A percentile compares a stretch with the other conserved stretches of the same genome.
These are phyloP conservation scores for Mugil cephalus DNA, from an alignment of 2,113 vertebrate genomes.

Conservation along the genomic window DNA sequence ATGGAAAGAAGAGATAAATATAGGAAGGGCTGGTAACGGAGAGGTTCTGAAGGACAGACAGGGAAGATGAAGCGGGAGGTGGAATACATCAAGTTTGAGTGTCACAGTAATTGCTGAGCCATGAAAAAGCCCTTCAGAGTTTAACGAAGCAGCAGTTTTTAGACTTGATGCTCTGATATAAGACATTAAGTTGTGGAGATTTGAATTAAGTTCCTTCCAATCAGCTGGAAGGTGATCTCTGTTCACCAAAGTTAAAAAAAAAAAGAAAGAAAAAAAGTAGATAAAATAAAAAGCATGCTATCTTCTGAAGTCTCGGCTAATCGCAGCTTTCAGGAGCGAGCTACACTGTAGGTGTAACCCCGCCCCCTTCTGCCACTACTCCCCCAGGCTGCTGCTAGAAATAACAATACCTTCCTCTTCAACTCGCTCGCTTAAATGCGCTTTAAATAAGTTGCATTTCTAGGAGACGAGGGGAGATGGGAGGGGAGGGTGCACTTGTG, in stretches of 20 bases:
- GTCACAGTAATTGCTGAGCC: conserved; percentile 63
- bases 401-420: conserved; percentile 39
- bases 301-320: background rate
- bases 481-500: conserved; percentile 4
- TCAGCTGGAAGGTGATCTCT: conserved; percentile 44
- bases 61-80: conserved; percentile 50
- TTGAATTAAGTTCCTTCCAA: conserved; percentile 14
- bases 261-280: too few relatives aligned
- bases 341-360: conserved; percentile 30
- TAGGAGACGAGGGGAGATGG: background rate
- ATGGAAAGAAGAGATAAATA: conserved; percentile 40
- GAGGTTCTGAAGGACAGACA: conserved; percentile 64
- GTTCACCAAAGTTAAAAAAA: conserved; percentile 4
- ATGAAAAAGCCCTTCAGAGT: conserved; percentile 61
- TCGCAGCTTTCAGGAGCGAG: conserved; percentile 20
- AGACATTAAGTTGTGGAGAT: conserved; percentile 23
- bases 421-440: conserved; percentile 40
- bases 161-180: conserved; percentile 35
- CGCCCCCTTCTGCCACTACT: conserved; percentile 28
- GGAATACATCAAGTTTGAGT: conserved; percentile 67
- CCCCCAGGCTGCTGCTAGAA: conserved; percentile 43
- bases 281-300: background rate
- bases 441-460: conserved; percentile 47
- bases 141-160: conserved; percentile 48
- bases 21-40: conserved; percentile 45